phyloP scores from a whole-genome alignment of 1,140 invertebrate genomes.

The Ladona fulva region DNA sequence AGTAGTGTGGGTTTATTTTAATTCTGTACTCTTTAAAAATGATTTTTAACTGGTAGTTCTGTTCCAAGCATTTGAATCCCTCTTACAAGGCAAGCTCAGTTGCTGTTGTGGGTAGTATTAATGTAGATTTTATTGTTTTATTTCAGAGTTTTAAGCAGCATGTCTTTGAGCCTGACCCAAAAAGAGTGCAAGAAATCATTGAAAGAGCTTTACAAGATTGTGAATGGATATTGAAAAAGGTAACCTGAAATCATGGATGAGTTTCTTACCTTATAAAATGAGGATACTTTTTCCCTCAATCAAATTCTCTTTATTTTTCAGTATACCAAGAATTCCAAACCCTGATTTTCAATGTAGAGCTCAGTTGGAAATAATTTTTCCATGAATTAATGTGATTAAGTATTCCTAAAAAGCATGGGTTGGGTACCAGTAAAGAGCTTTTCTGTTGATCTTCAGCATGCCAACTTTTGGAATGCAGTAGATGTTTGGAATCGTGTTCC shows the following conservation, averaged over 20 bases:
- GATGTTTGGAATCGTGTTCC: background rate
- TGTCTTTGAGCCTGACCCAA: conserved; percentile 58
- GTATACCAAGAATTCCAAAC: conserved; percentile 21
- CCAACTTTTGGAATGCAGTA: conserved; percentile 13
- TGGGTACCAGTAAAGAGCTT: background rate
- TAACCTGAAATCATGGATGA: conserved; percentile 28
- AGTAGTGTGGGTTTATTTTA: too few relatives aligned
- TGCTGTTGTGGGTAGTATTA: too few relatives aligned
- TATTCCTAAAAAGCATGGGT: background rate
- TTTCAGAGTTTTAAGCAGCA: conserved; percentile 68
- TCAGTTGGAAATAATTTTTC: background rate
- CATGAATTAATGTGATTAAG: background rate
- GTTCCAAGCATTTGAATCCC: too few relatives aligned
- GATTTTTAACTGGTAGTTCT: too few relatives aligned
- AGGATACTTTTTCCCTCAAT: background rate
- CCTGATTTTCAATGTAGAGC: background rate
- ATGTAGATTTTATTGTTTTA: conserved; percentile 15
- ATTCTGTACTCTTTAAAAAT: too few relatives aligned
- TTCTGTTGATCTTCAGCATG: background rate
- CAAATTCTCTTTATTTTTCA: conserved; percentile 17
- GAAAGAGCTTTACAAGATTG: conserved; percentile 61
- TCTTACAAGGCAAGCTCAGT: too few relatives aligned
- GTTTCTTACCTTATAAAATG: too few relatives aligned
- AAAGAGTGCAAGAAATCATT: conserved; percentile 66
- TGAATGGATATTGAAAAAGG: conserved; percentile 71